These are phyloP conservation scores for Chaenogobius annularis DNA, from an alignment of 2,113 vertebrate species.

Conservation along the genomic window DNA sequence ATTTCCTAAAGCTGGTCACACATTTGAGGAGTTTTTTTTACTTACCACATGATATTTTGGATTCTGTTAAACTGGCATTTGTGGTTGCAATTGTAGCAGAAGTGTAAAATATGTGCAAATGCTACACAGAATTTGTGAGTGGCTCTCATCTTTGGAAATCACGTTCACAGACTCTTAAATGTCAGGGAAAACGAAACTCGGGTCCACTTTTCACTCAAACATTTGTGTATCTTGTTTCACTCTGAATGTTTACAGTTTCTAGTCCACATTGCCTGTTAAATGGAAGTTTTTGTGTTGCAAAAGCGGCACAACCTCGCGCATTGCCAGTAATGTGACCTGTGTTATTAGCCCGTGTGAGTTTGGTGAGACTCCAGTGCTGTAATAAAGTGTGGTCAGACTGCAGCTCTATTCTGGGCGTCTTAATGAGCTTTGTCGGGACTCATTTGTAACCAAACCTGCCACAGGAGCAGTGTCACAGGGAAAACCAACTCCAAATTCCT, in stretches of 20 bases:
- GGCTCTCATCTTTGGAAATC: constrained; percentile 1
- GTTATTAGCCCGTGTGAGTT: constrained; percentile 29
- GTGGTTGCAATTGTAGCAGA: background rate
- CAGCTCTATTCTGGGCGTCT: constrained; percentile 54
- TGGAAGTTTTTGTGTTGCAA: constrained; percentile 9
- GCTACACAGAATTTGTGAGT: background rate
- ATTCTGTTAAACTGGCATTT: background rate
- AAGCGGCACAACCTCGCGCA: constrained; percentile 17
- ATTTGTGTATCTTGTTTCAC: background rate
- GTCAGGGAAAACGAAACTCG: background rate
- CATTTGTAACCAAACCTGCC: constrained; percentile 60
- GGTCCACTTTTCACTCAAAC: background rate
- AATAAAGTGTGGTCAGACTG: constrained; percentile 61
- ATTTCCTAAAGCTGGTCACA: no score
- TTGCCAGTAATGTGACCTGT: constrained; percentile 14
- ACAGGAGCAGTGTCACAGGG: constrained; percentile 25
- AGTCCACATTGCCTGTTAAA: constrained; percentile 12
- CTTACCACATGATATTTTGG: background rate
- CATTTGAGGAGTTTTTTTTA: no score
- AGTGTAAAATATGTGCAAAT: background rate
- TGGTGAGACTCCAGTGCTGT: constrained; percentile 37
- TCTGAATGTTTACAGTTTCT: background rate
- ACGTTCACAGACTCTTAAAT: background rate
- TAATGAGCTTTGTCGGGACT: constrained; percentile 65
- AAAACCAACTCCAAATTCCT: constrained; percentile 41